A percentile compares a stretch with the other conserved stretches of the same genome.
Evolutionary conservation across 2,797 vertebrate species (phyloP).

Genomic region (Enteromius mattozi): DNA sequence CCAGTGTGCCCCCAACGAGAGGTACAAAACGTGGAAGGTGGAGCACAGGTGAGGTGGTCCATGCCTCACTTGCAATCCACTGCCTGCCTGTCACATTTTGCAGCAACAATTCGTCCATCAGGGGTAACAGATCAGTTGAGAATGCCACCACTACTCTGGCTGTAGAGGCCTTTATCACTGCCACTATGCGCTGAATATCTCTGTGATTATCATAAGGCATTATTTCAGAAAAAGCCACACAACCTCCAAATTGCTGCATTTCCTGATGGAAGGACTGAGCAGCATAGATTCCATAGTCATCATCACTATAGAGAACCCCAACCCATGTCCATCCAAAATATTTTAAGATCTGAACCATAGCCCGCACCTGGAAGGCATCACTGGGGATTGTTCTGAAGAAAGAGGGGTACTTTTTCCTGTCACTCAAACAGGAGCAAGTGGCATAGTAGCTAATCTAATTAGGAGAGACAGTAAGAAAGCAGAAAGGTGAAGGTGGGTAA

Average conservation of each 20-base stretch:
- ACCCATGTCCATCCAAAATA: conserved; percentile 41
- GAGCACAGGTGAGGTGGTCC: conserved; percentile 40
- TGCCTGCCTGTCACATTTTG: conserved; percentile 42
- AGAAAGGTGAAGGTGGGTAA: background rate
- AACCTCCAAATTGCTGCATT: conserved; percentile 48
- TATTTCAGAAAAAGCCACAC: conserved; percentile 69
- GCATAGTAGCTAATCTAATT: conserved; percentile 75
- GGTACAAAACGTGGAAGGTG: conserved; percentile 4
- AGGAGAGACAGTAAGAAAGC: background rate
- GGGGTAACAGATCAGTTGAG: conserved; percentile 52
- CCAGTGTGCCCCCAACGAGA: conserved; percentile 44
- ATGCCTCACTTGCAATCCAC: conserved; percentile 37
- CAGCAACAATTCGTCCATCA: conserved; percentile 49
- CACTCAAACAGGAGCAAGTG: conserved; percentile 69
- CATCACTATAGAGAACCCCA: conserved; percentile 25
- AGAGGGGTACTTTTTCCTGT: conserved; percentile 63
- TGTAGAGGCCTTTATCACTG: conserved; percentile 46
- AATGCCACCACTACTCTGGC: conserved; percentile 50
- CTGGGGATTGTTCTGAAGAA: conserved; percentile 75
- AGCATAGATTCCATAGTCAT: conserved; percentile 32
- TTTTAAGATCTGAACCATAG: conserved; percentile 23
- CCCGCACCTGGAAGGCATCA: conserved; percentile 69
- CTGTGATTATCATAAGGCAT: conserved; percentile 61
- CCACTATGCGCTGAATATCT: conserved; percentile 34
- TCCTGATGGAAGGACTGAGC: conserved; percentile 32